phyloP scores from a whole-genome alignment of 1,140 invertebrate genomes.

The Bursaphelenchus mucronatus region DNA sequence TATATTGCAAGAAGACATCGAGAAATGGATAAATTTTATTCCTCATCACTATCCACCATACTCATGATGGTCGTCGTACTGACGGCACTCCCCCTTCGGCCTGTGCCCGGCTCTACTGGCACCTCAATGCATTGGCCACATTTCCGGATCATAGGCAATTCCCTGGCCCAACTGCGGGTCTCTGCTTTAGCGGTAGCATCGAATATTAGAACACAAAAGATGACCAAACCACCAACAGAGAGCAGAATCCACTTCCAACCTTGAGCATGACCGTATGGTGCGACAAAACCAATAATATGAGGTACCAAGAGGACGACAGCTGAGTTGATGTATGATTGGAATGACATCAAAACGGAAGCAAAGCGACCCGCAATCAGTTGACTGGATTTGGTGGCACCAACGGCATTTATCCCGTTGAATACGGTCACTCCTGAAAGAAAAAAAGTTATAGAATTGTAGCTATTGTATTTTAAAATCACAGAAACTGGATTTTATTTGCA shows the following conservation, averaged over 20 bases:
- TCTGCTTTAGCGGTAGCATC: conserved; percentile 36
- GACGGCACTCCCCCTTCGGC: too few species aligned
- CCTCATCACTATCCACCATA: too few species aligned
- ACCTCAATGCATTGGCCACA: too few species aligned
- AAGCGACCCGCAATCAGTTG: conserved; percentile 38
- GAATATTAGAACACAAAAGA: conserved; percentile 26
- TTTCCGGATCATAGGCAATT: background rate
- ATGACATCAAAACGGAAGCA: conserved; percentile 34
- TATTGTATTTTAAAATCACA: conserved; percentile 25
- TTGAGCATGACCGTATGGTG: background rate
- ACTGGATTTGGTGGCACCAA: too few species aligned
- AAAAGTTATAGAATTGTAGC: background rate
- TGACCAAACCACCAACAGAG: conserved; percentile 2
- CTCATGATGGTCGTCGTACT: too few species aligned
- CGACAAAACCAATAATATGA: conserved; percentile 1
- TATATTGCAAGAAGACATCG: too few species aligned
- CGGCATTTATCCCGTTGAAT: too few species aligned
- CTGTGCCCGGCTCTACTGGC: too few species aligned
- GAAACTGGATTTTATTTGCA: conserved; percentile 36
- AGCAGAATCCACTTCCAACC: conserved; percentile 7
- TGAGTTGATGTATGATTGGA: conserved; percentile 22
- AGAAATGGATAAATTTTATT: too few species aligned
- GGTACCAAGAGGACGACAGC: conserved; percentile 26
- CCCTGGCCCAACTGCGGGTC: conserved; percentile 30
- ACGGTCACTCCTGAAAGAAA: too few species aligned